Evolutionary conservation across 2,888 invertebrate genomes (phyloP).

Genomic region (Callyntrura guangdongensis): DNA sequence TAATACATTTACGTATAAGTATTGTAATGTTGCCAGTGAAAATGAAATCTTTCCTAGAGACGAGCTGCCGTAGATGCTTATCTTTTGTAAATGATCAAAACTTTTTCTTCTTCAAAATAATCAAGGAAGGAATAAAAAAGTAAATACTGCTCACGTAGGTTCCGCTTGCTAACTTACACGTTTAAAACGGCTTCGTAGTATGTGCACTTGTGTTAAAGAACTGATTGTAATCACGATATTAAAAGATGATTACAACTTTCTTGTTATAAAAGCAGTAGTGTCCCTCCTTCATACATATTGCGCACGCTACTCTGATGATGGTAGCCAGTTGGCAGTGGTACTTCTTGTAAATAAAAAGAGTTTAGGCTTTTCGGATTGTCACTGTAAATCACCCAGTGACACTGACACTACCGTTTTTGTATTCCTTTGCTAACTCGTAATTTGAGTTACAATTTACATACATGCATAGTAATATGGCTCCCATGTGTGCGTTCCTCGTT

Average conservation of each 20-base stretch:
- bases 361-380: neutral
- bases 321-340: neutral
- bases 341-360: neutral
- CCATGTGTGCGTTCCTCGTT: neutral
- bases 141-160: neutral
- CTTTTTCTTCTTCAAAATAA: slow-evolving; percentile 15
- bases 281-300: neutral
- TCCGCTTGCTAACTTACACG: neutral
- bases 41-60: slow-evolving; percentile 26
- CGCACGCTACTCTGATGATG: neutral
- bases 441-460: neutral
- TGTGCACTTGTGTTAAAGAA: neutral
- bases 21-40: slow-evolving; percentile 7
- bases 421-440: neutral
- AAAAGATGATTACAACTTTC: slow-evolving; percentile 28
- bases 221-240: slow-evolving; percentile 53
- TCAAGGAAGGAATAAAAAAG: neutral
- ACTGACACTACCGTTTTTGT: neutral
- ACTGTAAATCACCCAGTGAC: slow-evolving; percentile 23
- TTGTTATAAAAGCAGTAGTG: neutral
- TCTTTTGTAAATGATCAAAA: slow-evolving; percentile 38
- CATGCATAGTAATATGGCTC: too few species aligned
- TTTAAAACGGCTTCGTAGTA: neutral
- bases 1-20: neutral
- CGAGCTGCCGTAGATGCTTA: slow-evolving; percentile 64